These are phyloP conservation scores for Holothuria glaberrima DNA, from an alignment of 35 echinoderm and acorn worm species.

Conservation along the genomic window DNA sequence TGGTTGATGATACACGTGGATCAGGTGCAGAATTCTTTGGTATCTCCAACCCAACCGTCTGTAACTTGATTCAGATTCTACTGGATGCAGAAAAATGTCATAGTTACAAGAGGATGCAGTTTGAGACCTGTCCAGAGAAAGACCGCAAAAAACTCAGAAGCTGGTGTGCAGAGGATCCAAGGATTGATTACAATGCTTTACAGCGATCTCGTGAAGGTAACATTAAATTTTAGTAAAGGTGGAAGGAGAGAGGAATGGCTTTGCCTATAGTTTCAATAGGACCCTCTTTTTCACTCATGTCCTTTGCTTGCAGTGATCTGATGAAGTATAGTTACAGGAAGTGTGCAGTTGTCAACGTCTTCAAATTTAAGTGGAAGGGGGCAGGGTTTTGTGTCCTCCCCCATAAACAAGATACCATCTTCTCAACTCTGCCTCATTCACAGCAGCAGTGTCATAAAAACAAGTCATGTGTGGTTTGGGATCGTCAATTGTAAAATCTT, in stretches of 20 bases:
- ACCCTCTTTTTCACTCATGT: no score
- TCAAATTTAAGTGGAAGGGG: no score
- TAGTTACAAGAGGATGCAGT: slow-evolving; percentile 83
- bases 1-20: slow-evolving; percentile 46
- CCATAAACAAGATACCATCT: no score
- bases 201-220: slow-evolving; percentile 37
- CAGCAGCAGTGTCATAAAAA: no score
- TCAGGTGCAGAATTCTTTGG: slow-evolving; percentile 89
- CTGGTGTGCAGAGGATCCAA: slow-evolving; percentile 65
- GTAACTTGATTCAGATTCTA: slow-evolving; percentile 87
- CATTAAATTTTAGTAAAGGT: neutral
- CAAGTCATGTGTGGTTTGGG: no score
- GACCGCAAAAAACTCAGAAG: slow-evolving; percentile 56
- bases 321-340: no score
- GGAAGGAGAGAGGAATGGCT: neutral
- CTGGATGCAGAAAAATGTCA: slow-evolving; percentile 74
- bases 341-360: no score
- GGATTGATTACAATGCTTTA: slow-evolving; percentile 65
- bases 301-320: no score
- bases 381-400: no score
- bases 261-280: no score
- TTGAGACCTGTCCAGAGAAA: slow-evolving; percentile 74
- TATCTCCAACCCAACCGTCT: slow-evolving; percentile 91
- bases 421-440: no score
- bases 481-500: no score